Base-by-base conservation (phyloP, 2,113 vertebrate species). In the Callopanchax toddi region DNA sequence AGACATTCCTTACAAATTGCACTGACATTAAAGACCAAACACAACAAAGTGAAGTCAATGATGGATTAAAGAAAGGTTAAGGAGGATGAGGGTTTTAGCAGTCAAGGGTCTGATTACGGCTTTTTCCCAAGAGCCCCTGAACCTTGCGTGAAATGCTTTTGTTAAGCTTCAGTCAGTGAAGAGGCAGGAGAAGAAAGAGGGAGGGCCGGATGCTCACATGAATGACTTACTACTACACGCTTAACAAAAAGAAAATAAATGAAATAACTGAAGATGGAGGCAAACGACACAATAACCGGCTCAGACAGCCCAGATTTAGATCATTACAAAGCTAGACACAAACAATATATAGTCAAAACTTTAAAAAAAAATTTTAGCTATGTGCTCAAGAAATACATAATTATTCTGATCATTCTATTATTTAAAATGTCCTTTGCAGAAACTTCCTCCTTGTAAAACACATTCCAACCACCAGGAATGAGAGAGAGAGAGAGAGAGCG, bases 381-480 rank as follows among this genome's bases (percentile, higher is more conserved):
- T 48, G 20, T 23, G 11, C 20, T 46, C 8, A 11, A 45, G 3
- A n/a, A 32, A 5, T 4, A 6, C 16, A 4, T 6, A 4, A 13
- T 42, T 42, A 42, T n/a, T 42, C 17, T 42, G 17, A 42, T 42
- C 39, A 6, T 29, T 43, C 7, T 15, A 45, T 65, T 45, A 26
- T 25, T 45, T 48, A 13, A 13, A 39, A 21, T 52, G 44, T 45
- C 53, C 5, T 59, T 59, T n/a, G 11, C 50, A 43, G 57, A 72
- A 73, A 85, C 69, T 58, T 79, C 56, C 62, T 70, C 67, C 78
- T 67, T 69, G 63, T 61, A 74, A 77, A 82, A 84, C 80, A 81
- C 84, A 86, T 85, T 88, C 86, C 82, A 78, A 32, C 78, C 83
- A 53, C 75, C 58, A 64, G 76, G 71, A 84, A 79, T 60, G 52